A percentile compares a stretch with the other conserved stretches of the same genome.
phyloP scores from a whole-genome alignment of 2,113 vertebrate species.

The Ancistrus triradiatus region DNA sequence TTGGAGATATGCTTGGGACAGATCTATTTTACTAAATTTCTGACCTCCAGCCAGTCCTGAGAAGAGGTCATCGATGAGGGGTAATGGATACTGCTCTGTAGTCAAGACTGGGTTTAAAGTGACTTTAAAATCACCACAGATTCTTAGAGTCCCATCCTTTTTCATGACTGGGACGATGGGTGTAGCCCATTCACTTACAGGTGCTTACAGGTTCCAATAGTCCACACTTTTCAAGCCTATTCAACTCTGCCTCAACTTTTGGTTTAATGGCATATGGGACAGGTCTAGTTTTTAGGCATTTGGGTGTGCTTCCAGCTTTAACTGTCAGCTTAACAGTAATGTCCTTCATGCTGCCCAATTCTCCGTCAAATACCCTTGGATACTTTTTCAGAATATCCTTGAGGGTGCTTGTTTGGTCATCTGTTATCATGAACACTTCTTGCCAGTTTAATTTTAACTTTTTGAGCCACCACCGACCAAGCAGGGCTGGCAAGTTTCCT shows the following conservation, averaged over 20 bases:
- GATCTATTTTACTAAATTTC: constrained; percentile 13
- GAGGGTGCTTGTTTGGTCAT: too few species aligned
- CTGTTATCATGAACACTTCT: too few species aligned
- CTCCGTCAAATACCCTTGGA: neutral
- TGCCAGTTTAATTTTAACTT: too few species aligned
- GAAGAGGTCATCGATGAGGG: constrained; percentile 4
- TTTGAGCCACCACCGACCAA: too few species aligned
- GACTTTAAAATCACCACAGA: constrained; percentile 14
- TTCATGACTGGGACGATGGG: neutral
- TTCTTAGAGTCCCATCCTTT: neutral
- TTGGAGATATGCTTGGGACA: constrained; percentile 11
- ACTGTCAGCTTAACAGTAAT: neutral
- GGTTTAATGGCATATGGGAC: neutral
- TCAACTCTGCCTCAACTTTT: neutral
- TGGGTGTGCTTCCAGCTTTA: neutral
- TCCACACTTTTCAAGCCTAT: neutral
- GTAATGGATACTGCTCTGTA: constrained; percentile 1
- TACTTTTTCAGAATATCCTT: neutral
- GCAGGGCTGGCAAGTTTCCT: too few species aligned
- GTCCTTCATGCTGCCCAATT: neutral
- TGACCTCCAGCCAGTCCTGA: neutral
- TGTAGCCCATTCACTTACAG: neutral
- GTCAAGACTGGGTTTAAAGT: neutral
- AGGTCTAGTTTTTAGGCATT: neutral
- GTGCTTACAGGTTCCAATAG: neutral